phyloP scores from a whole-genome alignment of 30 jellyfish, hydroid and myxozoan genomes.

The Mastigias papua region DNA sequence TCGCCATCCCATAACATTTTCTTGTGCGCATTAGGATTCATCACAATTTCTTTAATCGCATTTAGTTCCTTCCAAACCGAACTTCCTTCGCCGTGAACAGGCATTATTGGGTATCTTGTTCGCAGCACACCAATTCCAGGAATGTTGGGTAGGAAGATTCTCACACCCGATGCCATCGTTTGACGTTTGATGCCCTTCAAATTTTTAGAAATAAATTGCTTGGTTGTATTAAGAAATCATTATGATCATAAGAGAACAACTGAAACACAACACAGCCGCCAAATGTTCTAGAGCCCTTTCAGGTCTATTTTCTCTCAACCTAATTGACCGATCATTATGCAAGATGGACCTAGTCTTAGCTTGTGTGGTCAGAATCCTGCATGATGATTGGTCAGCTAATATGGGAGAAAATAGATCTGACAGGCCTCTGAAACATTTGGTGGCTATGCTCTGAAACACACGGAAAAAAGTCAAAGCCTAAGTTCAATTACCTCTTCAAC shows the following conservation, averaged over 20 bases:
- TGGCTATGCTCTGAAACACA: no score
- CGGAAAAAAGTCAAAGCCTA: no score
- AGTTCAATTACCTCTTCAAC: no score
- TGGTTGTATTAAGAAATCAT: not conserved
- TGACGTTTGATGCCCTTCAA: conserved; percentile 20
- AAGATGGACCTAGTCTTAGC: no score
- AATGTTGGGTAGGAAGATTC: conserved; percentile 79
- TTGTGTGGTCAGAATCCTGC: no score
- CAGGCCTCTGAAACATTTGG: no score
- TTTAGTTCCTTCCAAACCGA: conserved; percentile 96
- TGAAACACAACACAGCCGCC: not conserved
- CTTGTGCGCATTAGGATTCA: conserved; percentile 71
- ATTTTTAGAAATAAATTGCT: not conserved
- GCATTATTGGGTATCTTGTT: conserved; percentile 92
- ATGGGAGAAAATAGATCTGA: no score
- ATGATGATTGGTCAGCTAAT: no score
- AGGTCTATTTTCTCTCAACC: no score
- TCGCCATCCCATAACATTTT: conserved; percentile 63
- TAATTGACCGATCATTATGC: no score
- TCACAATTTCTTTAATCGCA: conserved; percentile 80
- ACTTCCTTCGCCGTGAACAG: conserved; percentile 96
- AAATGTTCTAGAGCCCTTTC: no score
- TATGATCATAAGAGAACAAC: not conserved
- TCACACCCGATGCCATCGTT: conserved; percentile 88
- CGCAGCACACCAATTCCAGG: conserved; percentile 89